These are phyloP conservation scores for Morpho achilles DNA, from an alignment of 2,888 invertebrate species.

Conservation along the genomic window DNA sequence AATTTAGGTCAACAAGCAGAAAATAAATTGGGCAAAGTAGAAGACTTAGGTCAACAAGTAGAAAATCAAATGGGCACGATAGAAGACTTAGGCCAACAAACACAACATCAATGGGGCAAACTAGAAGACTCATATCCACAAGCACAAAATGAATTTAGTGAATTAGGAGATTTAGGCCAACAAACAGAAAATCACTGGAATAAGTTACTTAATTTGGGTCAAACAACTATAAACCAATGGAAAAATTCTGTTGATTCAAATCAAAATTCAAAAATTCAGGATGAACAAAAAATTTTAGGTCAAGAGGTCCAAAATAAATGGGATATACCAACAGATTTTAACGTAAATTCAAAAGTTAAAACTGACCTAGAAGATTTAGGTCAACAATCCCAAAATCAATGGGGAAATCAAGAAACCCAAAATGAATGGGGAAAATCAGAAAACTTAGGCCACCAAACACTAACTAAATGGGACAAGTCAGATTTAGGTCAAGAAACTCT, in stretches of 20 bases:
- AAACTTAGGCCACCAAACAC: conserved; percentile 32
- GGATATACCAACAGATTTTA: conserved; percentile 22
- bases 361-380: conserved; percentile 26
- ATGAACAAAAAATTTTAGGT: conserved; percentile 21
- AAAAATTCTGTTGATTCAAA: conserved; percentile 26
- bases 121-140: conserved; percentile 33
- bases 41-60: conserved; percentile 32
- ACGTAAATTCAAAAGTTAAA: too few relatives aligned
- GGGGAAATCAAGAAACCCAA: conserved; percentile 29
- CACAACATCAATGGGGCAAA: conserved; percentile 28
- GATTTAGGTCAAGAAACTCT: conserved; percentile 33
- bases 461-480: conserved; percentile 24
- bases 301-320: conserved; percentile 33
- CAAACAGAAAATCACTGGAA: conserved; percentile 30
- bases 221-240: conserved; percentile 33
- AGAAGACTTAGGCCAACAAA: conserved; percentile 36
- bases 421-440: conserved; percentile 21
- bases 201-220: conserved; percentile 27
- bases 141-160: conserved; percentile 26
- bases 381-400: conserved; percentile 31
- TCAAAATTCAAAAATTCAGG: conserved; percentile 34
- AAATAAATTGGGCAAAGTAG: conserved; percentile 22
- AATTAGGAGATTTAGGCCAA: conserved; percentile 31
- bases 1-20: conserved; percentile 37
- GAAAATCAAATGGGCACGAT: conserved; percentile 34